A percentile compares a stretch with the other conserved stretches of the same genome.
phyloP scores from a whole-genome alignment of 30 jellyfish, hydroid and myxozoan genomes.

The Pelagia noctiluca region DNA sequence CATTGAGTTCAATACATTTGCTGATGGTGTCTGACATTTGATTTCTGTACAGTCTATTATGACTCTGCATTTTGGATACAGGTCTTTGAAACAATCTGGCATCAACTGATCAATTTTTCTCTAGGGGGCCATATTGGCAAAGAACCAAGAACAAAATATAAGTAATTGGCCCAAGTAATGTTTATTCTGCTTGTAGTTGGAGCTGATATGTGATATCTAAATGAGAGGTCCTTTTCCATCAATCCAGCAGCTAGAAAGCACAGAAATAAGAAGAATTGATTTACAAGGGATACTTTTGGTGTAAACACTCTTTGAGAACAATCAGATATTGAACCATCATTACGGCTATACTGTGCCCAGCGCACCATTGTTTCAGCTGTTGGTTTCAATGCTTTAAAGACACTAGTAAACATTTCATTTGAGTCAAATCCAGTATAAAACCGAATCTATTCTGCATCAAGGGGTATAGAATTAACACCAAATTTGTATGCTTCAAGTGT shows the following conservation, averaged over 20 bases:
- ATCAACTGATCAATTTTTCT: neutral
- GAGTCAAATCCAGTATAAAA: slow-evolving; percentile 15
- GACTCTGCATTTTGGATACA: slow-evolving; percentile 8
- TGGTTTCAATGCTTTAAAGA: slow-evolving; percentile 24
- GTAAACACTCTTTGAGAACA: neutral
- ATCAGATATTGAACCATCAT: neutral
- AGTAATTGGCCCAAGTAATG: slow-evolving; percentile 8
- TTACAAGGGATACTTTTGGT: slow-evolving; percentile 5
- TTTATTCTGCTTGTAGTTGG: slow-evolving; percentile 32
- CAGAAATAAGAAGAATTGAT: slow-evolving; percentile 10
- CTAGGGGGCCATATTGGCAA: slow-evolving; percentile 11
- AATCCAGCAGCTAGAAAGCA: slow-evolving; percentile 24
- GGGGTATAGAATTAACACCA: neutral
- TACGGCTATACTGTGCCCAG: slow-evolving; percentile 27
- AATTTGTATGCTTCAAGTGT: slow-evolving; percentile 16
- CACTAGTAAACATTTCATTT: slow-evolving; percentile 5
- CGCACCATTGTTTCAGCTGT: slow-evolving; percentile 24
- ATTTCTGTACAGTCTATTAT: slow-evolving; percentile 5
- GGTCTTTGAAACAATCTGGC: slow-evolving; percentile 4
- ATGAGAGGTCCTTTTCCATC: slow-evolving; percentile 19
- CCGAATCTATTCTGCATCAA: neutral
- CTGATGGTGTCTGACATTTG: slow-evolving; percentile 6
- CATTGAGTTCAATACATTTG: neutral
- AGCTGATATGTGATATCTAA: slow-evolving; percentile 26
- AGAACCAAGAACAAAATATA: slow-evolving; percentile 1